Conservation (phyloP, 1,140 invertebrate genomes). For the Reticulitermes speratus region DNA sequence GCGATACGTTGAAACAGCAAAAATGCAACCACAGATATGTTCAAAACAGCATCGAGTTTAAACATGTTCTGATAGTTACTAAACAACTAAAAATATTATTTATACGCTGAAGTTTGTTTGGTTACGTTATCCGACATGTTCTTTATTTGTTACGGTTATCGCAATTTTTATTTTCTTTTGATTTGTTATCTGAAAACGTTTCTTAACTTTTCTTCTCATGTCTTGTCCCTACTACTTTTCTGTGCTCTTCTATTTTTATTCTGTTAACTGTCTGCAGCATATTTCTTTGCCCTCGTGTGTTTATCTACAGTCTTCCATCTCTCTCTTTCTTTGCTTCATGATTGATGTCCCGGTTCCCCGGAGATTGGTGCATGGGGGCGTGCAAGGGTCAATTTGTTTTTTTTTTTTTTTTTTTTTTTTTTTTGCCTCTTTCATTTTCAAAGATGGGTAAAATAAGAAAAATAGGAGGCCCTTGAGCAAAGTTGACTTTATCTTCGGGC, state of each 20-base stretch:
- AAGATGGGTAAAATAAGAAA: constrained; percentile 16
- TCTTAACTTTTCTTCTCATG: not conserved
- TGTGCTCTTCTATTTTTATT: not conserved
- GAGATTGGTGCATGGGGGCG: constrained; percentile 9
- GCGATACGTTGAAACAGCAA: no score
- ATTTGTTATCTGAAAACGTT: not conserved
- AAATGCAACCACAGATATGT: no score
- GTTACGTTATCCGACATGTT: not conserved
- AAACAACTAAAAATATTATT: not conserved
- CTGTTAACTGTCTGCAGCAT: not conserved
- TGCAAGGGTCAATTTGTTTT: not conserved
- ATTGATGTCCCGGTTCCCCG: constrained; percentile 6
- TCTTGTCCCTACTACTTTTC: not conserved
- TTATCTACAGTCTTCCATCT: not conserved
- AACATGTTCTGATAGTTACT: not conserved
- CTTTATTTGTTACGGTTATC: not conserved
- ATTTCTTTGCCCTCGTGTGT: not conserved
- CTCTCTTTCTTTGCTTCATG: not conserved
- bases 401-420: not conserved
- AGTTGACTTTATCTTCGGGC: not conserved
- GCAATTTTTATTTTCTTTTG: not conserved
- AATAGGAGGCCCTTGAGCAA: not conserved
- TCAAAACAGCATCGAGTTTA: no score
- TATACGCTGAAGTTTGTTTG: not conserved
- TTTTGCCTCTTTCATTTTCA: not conserved